These are phyloP conservation scores for Drosophila busckii DNA, from an alignment of 1,140 invertebrate genomes.

Conservation along the genomic window DNA sequence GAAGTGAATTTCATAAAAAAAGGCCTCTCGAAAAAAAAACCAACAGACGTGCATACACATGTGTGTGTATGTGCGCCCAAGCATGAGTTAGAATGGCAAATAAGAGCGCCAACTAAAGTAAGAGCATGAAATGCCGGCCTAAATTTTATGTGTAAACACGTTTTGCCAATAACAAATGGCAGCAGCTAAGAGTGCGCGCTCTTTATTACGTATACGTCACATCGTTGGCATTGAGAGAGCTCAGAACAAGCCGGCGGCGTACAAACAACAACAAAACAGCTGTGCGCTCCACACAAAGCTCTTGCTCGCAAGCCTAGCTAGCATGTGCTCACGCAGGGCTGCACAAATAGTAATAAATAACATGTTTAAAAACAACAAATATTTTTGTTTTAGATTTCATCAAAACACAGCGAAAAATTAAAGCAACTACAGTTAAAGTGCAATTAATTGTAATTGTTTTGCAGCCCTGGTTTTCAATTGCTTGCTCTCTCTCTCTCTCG, in stretches of 20 bases:
- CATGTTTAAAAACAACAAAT: too few species aligned
- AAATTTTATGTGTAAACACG: conserved; percentile 24
- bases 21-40: conserved; percentile 21
- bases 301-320: neutral
- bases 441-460: neutral
- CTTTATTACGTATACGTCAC: too few species aligned
- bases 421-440: too few species aligned
- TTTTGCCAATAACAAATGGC: conserved; percentile 2
- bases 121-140: conserved; percentile 26
- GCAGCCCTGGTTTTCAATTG: conserved; percentile 48
- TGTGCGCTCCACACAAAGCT: conserved; percentile 21
- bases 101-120: conserved; percentile 12
- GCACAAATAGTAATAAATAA: neutral
- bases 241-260: conserved; percentile 44
- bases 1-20: conserved; percentile 63
- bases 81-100: conserved; percentile 61
- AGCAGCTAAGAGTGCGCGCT: conserved; percentile 5
- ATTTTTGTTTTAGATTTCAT: too few species aligned
- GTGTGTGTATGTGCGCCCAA: conserved; percentile 40
- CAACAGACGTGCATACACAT: conserved; percentile 30
- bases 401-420: too few species aligned
- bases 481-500: conserved; percentile 26
- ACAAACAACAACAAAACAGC: conserved; percentile 53
- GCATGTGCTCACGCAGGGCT: conserved; percentile 20
- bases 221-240: too few species aligned